These are phyloP conservation scores for Drosophila tristis DNA, from an alignment of 1,140 invertebrate species.

Conservation along the genomic window DNA sequence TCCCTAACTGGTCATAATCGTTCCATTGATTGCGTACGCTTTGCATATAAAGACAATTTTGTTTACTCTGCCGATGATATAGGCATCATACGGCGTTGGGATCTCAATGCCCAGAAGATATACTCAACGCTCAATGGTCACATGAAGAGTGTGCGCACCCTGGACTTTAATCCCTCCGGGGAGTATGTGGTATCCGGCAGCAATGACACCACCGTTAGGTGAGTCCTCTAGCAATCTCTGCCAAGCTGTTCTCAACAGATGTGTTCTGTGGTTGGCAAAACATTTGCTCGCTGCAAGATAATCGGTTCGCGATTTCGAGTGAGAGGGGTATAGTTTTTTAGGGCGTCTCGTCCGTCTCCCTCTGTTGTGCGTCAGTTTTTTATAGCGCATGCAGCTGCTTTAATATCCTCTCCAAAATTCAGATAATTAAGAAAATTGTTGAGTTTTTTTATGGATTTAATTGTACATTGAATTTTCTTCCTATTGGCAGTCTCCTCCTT, in stretches of 20 bases:
- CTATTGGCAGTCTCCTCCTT: no score
- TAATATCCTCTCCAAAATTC: no score
- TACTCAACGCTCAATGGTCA: conserved; percentile 96
- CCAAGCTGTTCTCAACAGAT: background rate
- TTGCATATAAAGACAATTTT: conserved; percentile 96
- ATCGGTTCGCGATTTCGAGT: no score
- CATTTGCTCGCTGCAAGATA: no score
- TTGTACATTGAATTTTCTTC: no score
- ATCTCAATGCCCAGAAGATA: conserved; percentile 96
- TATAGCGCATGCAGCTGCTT: no score
- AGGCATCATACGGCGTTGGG: conserved; percentile 98
- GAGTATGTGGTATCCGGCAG: conserved; percentile 97
- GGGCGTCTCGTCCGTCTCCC: no score
- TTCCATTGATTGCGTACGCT: conserved; percentile 96
- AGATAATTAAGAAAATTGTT: no score
- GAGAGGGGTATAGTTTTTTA: no score
- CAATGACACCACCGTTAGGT: conserved; percentile 94
- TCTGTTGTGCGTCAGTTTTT: no score
- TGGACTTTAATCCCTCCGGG: conserved; percentile 98
- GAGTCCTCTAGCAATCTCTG: conserved; percentile 30
- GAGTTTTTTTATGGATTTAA: no score
- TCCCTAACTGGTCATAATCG: conserved; percentile 95
- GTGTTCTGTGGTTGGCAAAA: no score
- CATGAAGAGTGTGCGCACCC: conserved; percentile 93
- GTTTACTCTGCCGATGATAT: conserved; percentile 97